phyloP scores from a whole-genome alignment of 1,140 invertebrate species.

The Ladona fulva region DNA sequence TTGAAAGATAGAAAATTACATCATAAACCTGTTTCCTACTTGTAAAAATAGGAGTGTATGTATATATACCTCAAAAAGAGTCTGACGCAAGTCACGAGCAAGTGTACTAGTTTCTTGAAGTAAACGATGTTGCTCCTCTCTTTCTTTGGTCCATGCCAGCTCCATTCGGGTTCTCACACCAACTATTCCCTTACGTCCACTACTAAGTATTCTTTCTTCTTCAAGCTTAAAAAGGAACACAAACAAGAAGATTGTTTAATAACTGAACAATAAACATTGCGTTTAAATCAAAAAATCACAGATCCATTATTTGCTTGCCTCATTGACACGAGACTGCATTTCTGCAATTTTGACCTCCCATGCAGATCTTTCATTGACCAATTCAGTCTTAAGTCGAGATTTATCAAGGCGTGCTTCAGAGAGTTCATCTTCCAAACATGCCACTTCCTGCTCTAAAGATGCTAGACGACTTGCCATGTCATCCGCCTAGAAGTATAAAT shows the following conservation, averaged over 20 bases:
- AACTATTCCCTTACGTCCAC: conserved; percentile 72
- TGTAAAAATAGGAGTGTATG: too few relatives aligned
- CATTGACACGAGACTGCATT: conserved; percentile 83
- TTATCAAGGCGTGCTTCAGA: conserved; percentile 71
- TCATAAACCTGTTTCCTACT: too few relatives aligned
- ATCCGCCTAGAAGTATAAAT: conserved; percentile 34
- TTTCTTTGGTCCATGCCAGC: conserved; percentile 90
- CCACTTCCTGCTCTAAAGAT: conserved; percentile 70
- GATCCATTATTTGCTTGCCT: conserved; percentile 43
- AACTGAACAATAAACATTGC: background rate
- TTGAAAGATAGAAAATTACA: too few relatives aligned
- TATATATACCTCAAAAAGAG: conserved; percentile 62
- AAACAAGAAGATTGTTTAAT: conserved; percentile 17
- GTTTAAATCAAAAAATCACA: conserved; percentile 11
- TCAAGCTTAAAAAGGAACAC: conserved; percentile 50
- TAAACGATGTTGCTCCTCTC: conserved; percentile 82
- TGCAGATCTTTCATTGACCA: conserved; percentile 77
- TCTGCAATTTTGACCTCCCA: conserved; percentile 83
- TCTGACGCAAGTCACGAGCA: conserved; percentile 78
- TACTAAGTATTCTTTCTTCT: conserved; percentile 67
- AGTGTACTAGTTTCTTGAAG: conserved; percentile 84
- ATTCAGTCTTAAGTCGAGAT: conserved; percentile 79
- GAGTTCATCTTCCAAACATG: conserved; percentile 78
- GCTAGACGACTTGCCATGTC: conserved; percentile 43
- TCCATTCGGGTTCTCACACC: conserved; percentile 82